Evolutionary conservation across 2,113 vertebrate species (phyloP).

Genomic region (Chloropsis cyanopogon): DNA sequence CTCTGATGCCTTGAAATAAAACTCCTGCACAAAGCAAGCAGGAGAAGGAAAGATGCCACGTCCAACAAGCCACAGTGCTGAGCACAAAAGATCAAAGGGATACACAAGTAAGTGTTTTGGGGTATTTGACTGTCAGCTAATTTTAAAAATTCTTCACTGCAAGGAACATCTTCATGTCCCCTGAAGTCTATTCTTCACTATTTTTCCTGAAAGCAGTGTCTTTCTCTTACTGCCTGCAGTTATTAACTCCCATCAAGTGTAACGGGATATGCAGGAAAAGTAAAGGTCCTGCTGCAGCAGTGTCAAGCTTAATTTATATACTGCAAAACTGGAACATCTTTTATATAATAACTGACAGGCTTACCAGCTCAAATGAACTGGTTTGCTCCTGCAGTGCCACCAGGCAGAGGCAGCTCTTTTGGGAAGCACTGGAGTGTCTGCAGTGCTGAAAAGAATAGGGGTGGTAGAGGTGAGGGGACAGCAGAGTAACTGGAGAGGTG

Average conservation of each 20-base stretch:
- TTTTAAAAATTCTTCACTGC: background rate
- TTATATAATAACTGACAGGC: constrained; percentile 10
- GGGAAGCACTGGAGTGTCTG: background rate
- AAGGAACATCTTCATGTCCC: background rate
- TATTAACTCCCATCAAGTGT: constrained; percentile 1
- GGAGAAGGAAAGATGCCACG: background rate
- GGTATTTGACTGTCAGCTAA: background rate
- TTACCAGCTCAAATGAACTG: background rate
- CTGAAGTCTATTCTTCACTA: background rate
- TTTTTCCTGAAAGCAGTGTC: constrained; percentile 15
- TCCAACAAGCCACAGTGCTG: background rate
- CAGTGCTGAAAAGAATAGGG: background rate
- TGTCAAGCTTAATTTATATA: constrained; percentile 36
- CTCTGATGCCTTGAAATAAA: background rate
- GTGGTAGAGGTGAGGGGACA: background rate
- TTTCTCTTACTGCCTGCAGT: constrained; percentile 10
- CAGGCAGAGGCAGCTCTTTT: background rate
- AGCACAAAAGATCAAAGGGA: constrained; percentile 3
- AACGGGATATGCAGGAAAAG: background rate
- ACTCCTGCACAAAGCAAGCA: background rate
- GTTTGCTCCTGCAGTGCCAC: background rate
- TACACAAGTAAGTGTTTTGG: background rate
- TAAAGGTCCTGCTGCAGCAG: background rate
- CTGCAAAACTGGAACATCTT: constrained; percentile 18
- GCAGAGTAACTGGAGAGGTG: background rate